Evolutionary conservation across 2,888 invertebrate genomes (phyloP), one percentile per base, ranked within the genome.

Genomic region (Masnerella sp.): DNA sequence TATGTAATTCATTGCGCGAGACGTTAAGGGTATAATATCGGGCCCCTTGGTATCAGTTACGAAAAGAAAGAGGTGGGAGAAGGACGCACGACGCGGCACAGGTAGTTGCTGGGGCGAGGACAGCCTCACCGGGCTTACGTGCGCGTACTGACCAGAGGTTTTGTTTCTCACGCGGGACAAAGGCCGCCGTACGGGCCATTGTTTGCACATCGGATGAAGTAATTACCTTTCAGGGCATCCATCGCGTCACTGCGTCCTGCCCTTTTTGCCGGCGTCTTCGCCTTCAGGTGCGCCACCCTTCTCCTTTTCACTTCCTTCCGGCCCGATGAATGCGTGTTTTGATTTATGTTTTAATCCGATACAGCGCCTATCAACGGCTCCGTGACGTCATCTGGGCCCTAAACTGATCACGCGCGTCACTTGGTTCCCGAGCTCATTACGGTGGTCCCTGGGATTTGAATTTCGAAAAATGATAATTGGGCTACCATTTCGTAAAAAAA

Each of bases 161-260:
- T 85, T 84, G 84, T 85, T 85, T 86, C 85, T 85, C 85, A 85
- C 84, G 85, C 78, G 80, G 79, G 78, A 79, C 81, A 79, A 81
- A 80, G 80, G 81, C 78, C 79, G 75, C 78, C 80, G 58, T 77
- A 68, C 76, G 62, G 56, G 20, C 78, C 77, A 84, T 85, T 86
- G 85, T 85, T 85, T 85, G 85, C 85, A 82, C 81, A 82, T 83
- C 80, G 84, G 82, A 79, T 80, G 74, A 79, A 84, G 85, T 86
- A 85, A 86, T 86, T 86, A 85, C 83, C 85, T 83, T 82, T 81
- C 82, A 75, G 79, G 81, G 75, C 71, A 69, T 76, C 78, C 69
- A 72, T 70, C 75, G 70, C 68, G 62, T 71, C 65, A 70, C 64
- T 65, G 61, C 59, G 73, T 73, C 64, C 61, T 74, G 72, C 59